phyloP scores from a whole-genome alignment of 2,113 vertebrate species.

The Todiramphus saurophagus region DNA sequence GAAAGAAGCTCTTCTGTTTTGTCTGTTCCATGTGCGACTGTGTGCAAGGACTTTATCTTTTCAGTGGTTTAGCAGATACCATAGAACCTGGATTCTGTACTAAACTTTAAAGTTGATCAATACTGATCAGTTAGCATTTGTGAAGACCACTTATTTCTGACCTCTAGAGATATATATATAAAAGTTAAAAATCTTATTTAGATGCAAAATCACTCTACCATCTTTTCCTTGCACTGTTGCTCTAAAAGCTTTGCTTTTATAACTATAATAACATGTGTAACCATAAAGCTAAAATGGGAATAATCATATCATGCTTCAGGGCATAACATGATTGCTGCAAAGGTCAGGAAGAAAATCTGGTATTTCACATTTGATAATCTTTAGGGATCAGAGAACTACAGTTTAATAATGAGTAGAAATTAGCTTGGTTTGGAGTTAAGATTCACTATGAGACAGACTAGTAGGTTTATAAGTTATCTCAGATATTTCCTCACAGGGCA shows the following conservation, averaged over 20 bases:
- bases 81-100: background rate
- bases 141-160: background rate
- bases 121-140: background rate
- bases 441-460: background rate
- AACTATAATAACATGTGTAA: slow-evolving; percentile 13
- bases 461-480: background rate
- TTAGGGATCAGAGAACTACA: background rate
- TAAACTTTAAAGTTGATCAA: background rate
- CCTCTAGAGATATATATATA: background rate
- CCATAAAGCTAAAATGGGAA: background rate
- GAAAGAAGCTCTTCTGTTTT: background rate
- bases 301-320: slow-evolving; percentile 41
- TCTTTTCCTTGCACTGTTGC: background rate
- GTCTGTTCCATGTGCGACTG: background rate
- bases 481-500: background rate
- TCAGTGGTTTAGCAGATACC: background rate
- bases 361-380: background rate
- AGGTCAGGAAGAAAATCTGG: slow-evolving; percentile 36
- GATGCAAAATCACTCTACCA: background rate
- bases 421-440: background rate
- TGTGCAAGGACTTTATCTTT: background rate
- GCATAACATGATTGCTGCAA: slow-evolving; percentile 19
- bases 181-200: background rate
- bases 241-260: slow-evolving; percentile 6
- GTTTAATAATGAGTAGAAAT: slow-evolving; percentile 31